Evolutionary conservation across 2,888 invertebrate species (phyloP), one percentile per base, ranked within the genome.

Genomic region (Diplazon laetatorius): DNA sequence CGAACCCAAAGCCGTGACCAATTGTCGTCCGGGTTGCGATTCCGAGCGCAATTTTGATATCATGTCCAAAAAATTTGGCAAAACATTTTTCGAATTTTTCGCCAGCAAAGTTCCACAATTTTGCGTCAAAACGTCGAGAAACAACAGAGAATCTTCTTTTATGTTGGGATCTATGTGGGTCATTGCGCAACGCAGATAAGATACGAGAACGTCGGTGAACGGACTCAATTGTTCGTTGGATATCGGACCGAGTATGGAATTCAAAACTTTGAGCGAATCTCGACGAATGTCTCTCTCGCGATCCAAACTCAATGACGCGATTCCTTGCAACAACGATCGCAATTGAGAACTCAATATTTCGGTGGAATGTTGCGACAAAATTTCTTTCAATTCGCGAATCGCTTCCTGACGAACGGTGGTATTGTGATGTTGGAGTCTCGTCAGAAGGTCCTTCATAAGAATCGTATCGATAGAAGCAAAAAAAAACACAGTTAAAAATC

Each of bases 121-220:
- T 46, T 93, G 92, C 12, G 97, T 90, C n/a, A 97, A 92, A 48
- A 95, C 92, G 87, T 97, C 97, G 16, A 98, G 91, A 81, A 97
- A 93, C 0, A 94, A 88, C 0, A 98, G 91, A 0, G 97, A 96
- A 90, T 97, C 97, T 88, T 96, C 95, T 88, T 97, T 96, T 79
- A 98, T 95, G 62, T 93, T 92, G 10, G 93, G 93, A 88, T 96
- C 94, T 76, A 98, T 96, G 86, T 98, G 96, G 0, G 97, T 97
- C 96, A 98, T 97, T 0, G 97, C 96, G 92, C 97, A 97, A 66
- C 95, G 93, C 57, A 98, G 90, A 89, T 97, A 96, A 0, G 96
- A 95, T 18, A 95, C 94, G 76, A 98, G 91, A 5, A 96, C 92
- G 78, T 95, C 94, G 87, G 95, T 96, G 89, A 96, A 97, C 9